Evolutionary conservation across 2,113 vertebrate species (phyloP).

Genomic region (Dinomys branickii): DNA sequence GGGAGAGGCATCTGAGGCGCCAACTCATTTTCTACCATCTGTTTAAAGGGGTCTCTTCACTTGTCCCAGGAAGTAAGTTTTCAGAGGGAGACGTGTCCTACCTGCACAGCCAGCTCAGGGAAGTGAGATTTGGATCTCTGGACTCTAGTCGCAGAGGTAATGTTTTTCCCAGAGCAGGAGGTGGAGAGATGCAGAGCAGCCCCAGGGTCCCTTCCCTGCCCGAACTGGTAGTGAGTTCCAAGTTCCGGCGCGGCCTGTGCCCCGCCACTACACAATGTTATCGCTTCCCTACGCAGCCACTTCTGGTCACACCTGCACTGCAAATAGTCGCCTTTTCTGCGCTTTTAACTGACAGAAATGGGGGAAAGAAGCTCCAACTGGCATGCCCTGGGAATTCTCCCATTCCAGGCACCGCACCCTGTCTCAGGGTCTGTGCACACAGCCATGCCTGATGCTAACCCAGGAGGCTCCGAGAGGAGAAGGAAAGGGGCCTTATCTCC

Average conservation of each 20-base stretch:
- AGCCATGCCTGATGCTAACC: background rate
- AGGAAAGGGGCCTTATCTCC: background rate
- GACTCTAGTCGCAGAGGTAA: accelerated
- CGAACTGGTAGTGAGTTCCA: background rate
- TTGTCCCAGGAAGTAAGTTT: background rate
- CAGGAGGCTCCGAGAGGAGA: background rate
- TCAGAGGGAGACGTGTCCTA: background rate
- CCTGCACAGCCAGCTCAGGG: background rate
- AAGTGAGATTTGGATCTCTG: background rate
- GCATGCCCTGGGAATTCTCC: background rate
- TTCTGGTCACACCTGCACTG: conserved; percentile 81
- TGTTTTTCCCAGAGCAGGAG: background rate
- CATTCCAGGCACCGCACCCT: background rate
- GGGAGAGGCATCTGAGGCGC: background rate
- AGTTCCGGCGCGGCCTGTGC: background rate
- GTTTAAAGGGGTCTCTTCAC: background rate
- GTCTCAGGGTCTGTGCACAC: background rate
- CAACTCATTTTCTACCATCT: background rate
- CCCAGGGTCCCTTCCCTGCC: background rate
- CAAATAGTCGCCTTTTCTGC: conserved; percentile 84
- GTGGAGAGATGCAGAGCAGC: background rate
- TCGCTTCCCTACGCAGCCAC: conserved; percentile 66
- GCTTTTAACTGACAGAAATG: conserved; percentile 78
- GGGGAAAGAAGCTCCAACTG: background rate
- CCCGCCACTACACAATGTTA: conserved; percentile 83